Evolutionary conservation across 1,140 invertebrate genomes (phyloP).

Genomic region (Papilio glaucus): DNA sequence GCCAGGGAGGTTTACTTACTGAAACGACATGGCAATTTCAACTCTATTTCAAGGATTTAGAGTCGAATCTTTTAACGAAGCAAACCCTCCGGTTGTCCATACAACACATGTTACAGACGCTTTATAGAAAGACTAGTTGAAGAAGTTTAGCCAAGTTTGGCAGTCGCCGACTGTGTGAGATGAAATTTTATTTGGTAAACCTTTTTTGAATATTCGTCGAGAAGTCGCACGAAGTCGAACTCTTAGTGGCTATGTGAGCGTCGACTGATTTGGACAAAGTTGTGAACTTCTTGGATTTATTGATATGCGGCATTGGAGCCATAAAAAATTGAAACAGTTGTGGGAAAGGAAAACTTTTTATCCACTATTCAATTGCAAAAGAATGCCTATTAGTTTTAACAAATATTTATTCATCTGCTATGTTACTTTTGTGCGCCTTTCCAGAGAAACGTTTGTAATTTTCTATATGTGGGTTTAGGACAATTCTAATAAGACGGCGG

Average conservation of each 20-base stretch:
- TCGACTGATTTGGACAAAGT: constrained; percentile 43
- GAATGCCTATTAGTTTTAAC: neutral
- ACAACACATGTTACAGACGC: constrained; percentile 65
- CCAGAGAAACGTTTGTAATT: too few relatives aligned
- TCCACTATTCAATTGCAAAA: neutral
- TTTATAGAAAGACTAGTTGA: constrained; percentile 60
- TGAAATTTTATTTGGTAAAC: constrained; percentile 70
- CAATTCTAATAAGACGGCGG: too few relatives aligned
- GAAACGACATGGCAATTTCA: neutral
- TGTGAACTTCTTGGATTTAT: constrained; percentile 45
- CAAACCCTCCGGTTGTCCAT: constrained; percentile 50
- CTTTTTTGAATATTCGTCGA: constrained; percentile 62
- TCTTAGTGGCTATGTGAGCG: constrained; percentile 44
- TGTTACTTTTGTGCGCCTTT: too few relatives aligned
- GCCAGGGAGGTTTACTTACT: neutral
- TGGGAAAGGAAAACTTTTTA: neutral
- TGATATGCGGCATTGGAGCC: constrained; percentile 43
- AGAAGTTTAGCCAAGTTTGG: constrained; percentile 52
- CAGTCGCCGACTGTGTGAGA: constrained; percentile 60
- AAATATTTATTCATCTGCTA: neutral
- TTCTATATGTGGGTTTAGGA: too few relatives aligned
- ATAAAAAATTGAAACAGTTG: constrained; percentile 41
- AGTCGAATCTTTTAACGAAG: constrained; percentile 32
- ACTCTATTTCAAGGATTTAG: constrained; percentile 6
- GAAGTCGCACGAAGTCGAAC: constrained; percentile 41